phyloP scores from a whole-genome alignment of 37 sponge, comb jelly and placozoan genomes.

The Eunapius fragilis region DNA sequence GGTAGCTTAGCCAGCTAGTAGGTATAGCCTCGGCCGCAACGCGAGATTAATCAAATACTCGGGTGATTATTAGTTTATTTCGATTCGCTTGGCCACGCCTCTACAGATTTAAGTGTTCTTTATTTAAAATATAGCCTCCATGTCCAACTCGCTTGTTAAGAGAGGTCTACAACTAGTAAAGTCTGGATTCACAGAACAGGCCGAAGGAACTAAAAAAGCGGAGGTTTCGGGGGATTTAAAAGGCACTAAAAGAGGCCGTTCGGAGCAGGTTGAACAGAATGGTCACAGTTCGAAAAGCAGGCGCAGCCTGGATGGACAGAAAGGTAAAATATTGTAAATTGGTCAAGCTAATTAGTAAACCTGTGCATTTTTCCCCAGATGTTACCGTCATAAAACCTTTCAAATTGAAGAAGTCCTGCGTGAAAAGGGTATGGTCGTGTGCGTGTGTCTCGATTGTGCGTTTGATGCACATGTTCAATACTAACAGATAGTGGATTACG shows the following conservation, averaged over 20 bases:
- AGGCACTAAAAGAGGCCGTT: not conserved
- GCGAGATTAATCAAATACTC: no score
- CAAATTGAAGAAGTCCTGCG: not conserved
- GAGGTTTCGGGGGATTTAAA: not conserved
- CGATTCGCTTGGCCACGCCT: not conserved
- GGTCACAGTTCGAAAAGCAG: not conserved
- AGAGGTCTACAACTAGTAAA: not conserved
- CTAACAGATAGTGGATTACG: not conserved
- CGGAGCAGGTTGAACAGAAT: not conserved
- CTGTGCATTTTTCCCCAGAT: not conserved
- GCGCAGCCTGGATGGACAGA: not conserved
- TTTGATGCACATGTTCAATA: not conserved
- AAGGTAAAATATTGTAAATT: not conserved
- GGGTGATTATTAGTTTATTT: no score
- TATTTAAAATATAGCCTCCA: not conserved
- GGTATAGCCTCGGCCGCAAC: no score
- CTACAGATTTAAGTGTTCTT: not conserved
- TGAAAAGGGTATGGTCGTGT: not conserved
- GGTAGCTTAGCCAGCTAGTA: no score
- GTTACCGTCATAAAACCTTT: not conserved
- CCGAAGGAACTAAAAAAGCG: not conserved
- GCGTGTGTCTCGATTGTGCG: not conserved
- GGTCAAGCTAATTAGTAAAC: not conserved
- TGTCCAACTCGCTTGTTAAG: not conserved
- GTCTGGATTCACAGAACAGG: not conserved